Conservation (phyloP, 2,888 invertebrate species). For the Caenorhabditis sp. region DNA sequence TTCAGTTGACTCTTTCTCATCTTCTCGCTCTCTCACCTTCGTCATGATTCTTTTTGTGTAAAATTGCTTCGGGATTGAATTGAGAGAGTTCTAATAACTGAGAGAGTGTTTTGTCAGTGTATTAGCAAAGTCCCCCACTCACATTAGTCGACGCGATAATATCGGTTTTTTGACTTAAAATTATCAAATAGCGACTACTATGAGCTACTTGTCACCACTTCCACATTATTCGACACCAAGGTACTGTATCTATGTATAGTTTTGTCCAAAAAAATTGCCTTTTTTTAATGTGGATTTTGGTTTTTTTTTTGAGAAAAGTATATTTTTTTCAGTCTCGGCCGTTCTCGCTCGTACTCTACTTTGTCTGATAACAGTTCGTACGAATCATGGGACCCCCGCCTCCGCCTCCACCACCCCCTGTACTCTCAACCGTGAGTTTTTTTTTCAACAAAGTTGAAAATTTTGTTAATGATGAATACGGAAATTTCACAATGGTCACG, state of each 20-base stretch:
- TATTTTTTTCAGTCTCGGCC: conserved; percentile 42
- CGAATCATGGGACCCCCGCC: conserved; percentile 58
- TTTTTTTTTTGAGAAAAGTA: neutral
- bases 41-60: neutral
- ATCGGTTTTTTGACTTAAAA: neutral
- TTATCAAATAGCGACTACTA: conserved; percentile 20
- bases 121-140: neutral
- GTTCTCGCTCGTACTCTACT: conserved; percentile 38
- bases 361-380: conserved; percentile 20
- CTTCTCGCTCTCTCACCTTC: neutral
- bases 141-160: neutral
- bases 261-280: neutral
- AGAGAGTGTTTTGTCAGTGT: neutral
- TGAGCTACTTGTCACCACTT: conserved; percentile 64
- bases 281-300: no score
- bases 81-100: neutral
- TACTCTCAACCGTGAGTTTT: conserved; percentile 50
- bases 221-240: conserved; percentile 63
- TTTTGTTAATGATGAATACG: no score
- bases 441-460: no score
- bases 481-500: no score
- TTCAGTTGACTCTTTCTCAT: neutral
- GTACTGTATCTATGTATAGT: conserved; percentile 21
- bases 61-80: neutral
- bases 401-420: conserved; percentile 70